Percentiles rank a stretch among this genome's conserved stretches.
These are phyloP conservation scores for Gymnothorax javanicus DNA, from an alignment of 2,797 vertebrate species.

Conservation along the genomic window DNA sequence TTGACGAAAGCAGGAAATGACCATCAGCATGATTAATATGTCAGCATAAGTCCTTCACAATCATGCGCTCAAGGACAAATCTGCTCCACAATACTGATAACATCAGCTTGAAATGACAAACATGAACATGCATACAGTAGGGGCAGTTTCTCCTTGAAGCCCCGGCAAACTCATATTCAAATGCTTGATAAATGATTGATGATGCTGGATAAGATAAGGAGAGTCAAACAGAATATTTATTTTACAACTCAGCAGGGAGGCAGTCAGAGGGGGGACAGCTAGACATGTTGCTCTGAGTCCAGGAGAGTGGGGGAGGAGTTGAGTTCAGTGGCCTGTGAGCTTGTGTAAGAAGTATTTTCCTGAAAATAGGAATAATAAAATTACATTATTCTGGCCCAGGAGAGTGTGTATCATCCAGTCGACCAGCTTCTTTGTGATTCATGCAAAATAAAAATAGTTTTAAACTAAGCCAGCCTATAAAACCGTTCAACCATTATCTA, in stretches of 20 bases:
- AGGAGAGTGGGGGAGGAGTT: no score
- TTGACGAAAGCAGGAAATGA: not conserved
- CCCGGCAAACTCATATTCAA: not conserved
- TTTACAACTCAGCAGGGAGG: not conserved
- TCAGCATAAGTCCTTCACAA: not conserved
- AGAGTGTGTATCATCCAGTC: no score
- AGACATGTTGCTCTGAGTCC: no score
- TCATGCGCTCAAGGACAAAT: constrained; percentile 25
- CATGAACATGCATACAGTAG: constrained; percentile 9
- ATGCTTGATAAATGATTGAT: not conserved
- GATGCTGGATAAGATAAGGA: constrained; percentile 4
- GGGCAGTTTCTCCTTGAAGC: not conserved
- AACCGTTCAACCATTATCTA: no score
- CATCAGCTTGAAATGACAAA: constrained; percentile 16
- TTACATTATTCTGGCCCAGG: no score
- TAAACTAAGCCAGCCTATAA: no score
- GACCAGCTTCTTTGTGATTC: no score
- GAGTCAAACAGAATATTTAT: not conserved
- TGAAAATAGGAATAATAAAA: no score
- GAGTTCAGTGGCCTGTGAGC: no score
- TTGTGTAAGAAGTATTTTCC: no score
- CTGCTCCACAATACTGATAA: not conserved
- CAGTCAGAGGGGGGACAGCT: not conserved
- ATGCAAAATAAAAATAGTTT: no score
- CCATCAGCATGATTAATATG: not conserved